Percentiles rank a stretch among this genome's conserved stretches.
Evolutionary conservation across 2,797 vertebrate species (phyloP).

Genomic region (Channa striata): DNA sequence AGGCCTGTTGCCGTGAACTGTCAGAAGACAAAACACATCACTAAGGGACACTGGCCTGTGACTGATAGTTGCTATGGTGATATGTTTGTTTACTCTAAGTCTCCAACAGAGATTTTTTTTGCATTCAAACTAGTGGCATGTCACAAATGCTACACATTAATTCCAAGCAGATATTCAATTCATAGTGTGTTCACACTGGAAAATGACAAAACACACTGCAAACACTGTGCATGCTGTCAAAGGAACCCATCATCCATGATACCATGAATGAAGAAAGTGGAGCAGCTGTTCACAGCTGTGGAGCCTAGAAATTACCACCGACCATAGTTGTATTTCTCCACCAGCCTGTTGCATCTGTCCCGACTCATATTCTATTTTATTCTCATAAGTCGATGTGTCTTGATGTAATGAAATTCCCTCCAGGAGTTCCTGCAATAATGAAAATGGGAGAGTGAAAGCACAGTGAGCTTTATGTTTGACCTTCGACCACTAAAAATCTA

Average conservation of each 20-base stretch:
- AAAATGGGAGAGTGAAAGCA: too few relatives aligned
- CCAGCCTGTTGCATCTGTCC: too few relatives aligned
- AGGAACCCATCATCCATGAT: background rate
- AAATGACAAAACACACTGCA: background rate
- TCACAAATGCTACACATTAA: background rate
- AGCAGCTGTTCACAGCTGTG: background rate
- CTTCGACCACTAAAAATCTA: too few relatives aligned
- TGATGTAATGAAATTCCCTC: too few relatives aligned
- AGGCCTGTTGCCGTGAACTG: conserved; percentile 44
- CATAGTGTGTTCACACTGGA: background rate
- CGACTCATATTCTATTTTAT: too few relatives aligned
- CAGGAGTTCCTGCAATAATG: too few relatives aligned
- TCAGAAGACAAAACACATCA: conserved; percentile 41
- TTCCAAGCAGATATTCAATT: background rate
- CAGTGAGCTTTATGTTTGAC: too few relatives aligned
- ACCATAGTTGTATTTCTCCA: too few relatives aligned
- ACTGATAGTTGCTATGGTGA: conserved; percentile 38
- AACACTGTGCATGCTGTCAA: background rate
- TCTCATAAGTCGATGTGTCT: too few relatives aligned
- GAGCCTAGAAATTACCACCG: too few relatives aligned
- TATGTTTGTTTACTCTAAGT: conserved; percentile 30
- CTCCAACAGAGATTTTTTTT: background rate
- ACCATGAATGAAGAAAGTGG: background rate
- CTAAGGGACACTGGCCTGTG: conserved; percentile 11
- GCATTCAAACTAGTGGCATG: background rate